Conservation (phyloP, 2,797 vertebrate genomes). For the Zenarchopterus dispar region DNA sequence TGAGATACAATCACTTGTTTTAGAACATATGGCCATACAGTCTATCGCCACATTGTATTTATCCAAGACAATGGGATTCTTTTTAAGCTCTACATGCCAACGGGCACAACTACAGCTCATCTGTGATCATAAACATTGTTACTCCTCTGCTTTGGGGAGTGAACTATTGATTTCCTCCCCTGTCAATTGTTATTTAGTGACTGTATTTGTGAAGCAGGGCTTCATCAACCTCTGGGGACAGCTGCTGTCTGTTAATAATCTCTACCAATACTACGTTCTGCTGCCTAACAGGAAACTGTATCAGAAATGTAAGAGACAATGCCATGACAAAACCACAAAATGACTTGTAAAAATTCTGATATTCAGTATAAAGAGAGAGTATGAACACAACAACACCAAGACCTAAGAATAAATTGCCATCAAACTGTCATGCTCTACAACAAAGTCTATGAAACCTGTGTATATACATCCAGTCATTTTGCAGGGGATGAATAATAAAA, state of each 20-base stretch:
- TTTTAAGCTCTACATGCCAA: slow-evolving; percentile 23
- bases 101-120: slow-evolving; percentile 34
- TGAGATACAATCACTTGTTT: slow-evolving; percentile 6
- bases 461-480: too few species aligned
- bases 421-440: too few species aligned
- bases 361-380: too few species aligned
- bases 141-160: slow-evolving; percentile 24
- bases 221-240: slow-evolving; percentile 30
- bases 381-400: too few species aligned
- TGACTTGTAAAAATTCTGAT: slow-evolving; percentile 1
- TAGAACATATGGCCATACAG: slow-evolving; percentile 14
- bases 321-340: neutral
- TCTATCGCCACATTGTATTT: slow-evolving; percentile 8
- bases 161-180: slow-evolving; percentile 55
- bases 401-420: too few species aligned
- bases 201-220: slow-evolving; percentile 39
- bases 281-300: slow-evolving; percentile 8
- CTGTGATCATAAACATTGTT: slow-evolving; percentile 46
- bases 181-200: slow-evolving; percentile 53
- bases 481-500: too few species aligned
- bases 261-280: slow-evolving; percentile 34
- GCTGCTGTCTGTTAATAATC: slow-evolving; percentile 48
- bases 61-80: slow-evolving; percentile 21
- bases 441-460: too few species aligned
- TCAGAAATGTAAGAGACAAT: slow-evolving; percentile 11